These are phyloP conservation scores for Meganola albula DNA, from an alignment of 2,888 invertebrate genomes.

Conservation along the genomic window DNA sequence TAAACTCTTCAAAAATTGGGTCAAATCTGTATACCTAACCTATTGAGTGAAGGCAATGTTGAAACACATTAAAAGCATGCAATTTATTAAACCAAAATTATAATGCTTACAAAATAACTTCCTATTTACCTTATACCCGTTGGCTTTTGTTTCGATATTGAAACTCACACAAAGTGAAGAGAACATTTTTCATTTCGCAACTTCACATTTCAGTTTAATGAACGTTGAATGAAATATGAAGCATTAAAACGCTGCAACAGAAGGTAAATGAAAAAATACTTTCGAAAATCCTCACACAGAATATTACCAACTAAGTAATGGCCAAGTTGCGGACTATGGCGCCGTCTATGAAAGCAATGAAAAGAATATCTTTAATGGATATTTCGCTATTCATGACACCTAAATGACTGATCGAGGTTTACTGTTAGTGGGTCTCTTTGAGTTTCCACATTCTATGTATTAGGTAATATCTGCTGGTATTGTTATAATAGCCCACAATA, in stretches of 20 bases:
- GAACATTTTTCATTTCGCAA: slow-evolving; percentile 28
- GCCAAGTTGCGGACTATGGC: slow-evolving; percentile 2
- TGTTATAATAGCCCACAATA: too few relatives aligned
- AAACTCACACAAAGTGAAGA: slow-evolving; percentile 16
- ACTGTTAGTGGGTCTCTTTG: slow-evolving; percentile 25
- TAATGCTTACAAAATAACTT: too few relatives aligned
- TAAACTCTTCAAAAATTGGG: too few relatives aligned
- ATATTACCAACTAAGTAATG: slow-evolving; percentile 6
- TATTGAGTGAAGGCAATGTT: too few relatives aligned
- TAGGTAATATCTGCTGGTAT: too few relatives aligned
- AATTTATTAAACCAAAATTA: too few relatives aligned
- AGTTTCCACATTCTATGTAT: too few relatives aligned
- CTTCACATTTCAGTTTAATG: slow-evolving; percentile 22
- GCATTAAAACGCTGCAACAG: slow-evolving; percentile 21
- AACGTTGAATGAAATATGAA: slow-evolving; percentile 27
- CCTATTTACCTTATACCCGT: too few relatives aligned
- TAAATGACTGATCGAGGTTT: slow-evolving; percentile 44
- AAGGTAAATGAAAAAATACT: slow-evolving; percentile 27
- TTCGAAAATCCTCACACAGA: slow-evolving; percentile 28
- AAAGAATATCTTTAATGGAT: slow-evolving; percentile 53
- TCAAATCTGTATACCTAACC: too few relatives aligned
- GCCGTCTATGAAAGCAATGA: slow-evolving; percentile 37
- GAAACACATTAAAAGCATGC: too few relatives aligned
- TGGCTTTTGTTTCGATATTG: slow-evolving; percentile 9
- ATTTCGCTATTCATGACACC: slow-evolving; percentile 38